Base-by-base conservation (phyloP, 1,140 invertebrate genomes). In the Solen grandis region DNA sequence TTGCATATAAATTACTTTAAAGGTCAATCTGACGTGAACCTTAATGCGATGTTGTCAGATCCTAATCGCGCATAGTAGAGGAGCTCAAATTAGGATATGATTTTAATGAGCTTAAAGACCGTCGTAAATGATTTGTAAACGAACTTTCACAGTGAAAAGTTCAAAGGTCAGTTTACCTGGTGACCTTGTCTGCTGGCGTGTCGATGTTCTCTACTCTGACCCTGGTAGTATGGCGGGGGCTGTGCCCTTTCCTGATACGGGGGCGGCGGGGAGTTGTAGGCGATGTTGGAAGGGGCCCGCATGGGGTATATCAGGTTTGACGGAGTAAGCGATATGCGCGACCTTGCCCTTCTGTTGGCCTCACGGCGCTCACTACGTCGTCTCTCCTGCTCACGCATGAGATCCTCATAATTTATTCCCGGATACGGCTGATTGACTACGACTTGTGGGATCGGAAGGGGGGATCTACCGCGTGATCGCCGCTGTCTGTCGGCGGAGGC, bases 261-360 rank as follows among this genome's bases (percentile, higher is more conserved):
- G 5, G 84, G 84, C 5, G 84, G 84, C 13, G 84, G 84, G 27
- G 82, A 81, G 36, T 74, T 69, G 33, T 84, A 80, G 22, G 69
- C 59, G 0, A 82, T 77, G 52, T 84, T 82, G 22, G 84, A 86
- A 25, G 81, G 69, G 27, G 82, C 84, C 41, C 84, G 68, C 75
- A 86, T 79, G 16, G 84, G 84, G 41, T 86, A 86, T 68, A 86
- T 86, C 1, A 86, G 33, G 46, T 83, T 86, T 27, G 84, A 86
- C 2, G 79, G 59, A 27, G 84, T 83, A 14, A 77, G 62, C 19
- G 74, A 33, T 0, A 77, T 74, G 19, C 84, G 60, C 35, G 80
- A 82, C 19, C 62, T 68, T 19, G 63, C 13, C 55, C 70, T 46
- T 27, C 78, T 46, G 13, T 38, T 57, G 1, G 70, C 38, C 29